Conservation (phyloP, 2,888 invertebrate species). For the Drosophila dives region DNA sequence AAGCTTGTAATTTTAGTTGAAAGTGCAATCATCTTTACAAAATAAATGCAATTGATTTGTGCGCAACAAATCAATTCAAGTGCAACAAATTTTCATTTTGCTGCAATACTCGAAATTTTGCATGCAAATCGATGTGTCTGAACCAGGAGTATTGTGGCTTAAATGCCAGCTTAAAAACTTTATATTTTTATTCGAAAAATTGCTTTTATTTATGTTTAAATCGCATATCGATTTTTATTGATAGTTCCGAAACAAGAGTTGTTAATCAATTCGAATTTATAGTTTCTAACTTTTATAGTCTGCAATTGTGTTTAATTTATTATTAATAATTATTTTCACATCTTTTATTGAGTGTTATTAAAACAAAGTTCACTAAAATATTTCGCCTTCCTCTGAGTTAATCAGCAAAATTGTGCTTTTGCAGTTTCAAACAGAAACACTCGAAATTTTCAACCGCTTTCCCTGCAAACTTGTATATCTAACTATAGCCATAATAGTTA, state of each 20-base stretch:
- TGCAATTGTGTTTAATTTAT: not conserved
- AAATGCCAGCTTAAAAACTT: not conserved
- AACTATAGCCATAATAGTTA: not conserved
- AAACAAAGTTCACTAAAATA: not conserved
- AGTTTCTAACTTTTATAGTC: not conserved
- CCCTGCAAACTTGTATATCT: not conserved
- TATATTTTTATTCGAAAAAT: too few relatives aligned
- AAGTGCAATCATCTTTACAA: constrained; percentile 23
- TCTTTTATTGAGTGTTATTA: too few relatives aligned
- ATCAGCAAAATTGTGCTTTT: not conserved
- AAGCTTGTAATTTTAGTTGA: constrained; percentile 12
- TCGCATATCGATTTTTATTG: too few relatives aligned
- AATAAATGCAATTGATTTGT: constrained; percentile 26
- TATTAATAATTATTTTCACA: too few relatives aligned
- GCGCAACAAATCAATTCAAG: constrained; percentile 5
- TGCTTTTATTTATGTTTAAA: too few relatives aligned
- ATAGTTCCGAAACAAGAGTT: too few relatives aligned
- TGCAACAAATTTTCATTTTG: not conserved
- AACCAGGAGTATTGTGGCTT: not conserved
- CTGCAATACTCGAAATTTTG: not conserved
- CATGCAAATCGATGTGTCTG: not conserved
- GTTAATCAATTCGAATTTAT: not conserved
- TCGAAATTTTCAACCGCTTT: not conserved
- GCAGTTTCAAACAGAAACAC: not conserved
- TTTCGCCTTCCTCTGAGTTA: not conserved